These are phyloP conservation scores for Luffia ferchaultella DNA, from an alignment of 2,888 invertebrate species.

Conservation along the genomic window DNA sequence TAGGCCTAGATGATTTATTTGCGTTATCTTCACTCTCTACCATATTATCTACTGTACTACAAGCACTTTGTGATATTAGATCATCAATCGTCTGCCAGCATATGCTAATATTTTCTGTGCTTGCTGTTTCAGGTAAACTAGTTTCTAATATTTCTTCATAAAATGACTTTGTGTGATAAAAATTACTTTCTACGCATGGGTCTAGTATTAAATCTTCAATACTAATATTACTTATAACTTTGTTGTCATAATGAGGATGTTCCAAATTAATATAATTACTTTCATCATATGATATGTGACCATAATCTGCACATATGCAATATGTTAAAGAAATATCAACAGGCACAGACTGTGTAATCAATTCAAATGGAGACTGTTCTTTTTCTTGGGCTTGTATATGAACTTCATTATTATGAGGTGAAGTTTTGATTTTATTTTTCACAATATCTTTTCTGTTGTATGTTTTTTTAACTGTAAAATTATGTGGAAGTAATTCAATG, in stretches of 20 bases:
- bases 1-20: no score
- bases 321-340: slow-evolving; percentile 13
- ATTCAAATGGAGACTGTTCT: no score
- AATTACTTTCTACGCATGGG: neutral
- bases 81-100: neutral
- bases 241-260: slow-evolving; percentile 42
- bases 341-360: neutral
- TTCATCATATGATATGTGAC: slow-evolving; percentile 29
- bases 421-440: no score
- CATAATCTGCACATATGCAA: slow-evolving; percentile 47
- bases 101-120: neutral
- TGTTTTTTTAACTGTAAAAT: neutral
- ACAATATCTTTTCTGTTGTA: neutral
- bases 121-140: neutral
- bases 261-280: slow-evolving; percentile 24
- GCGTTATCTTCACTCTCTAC: no score
- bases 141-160: slow-evolving; percentile 15
- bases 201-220: slow-evolving; percentile 25
- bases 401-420: no score
- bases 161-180: slow-evolving; percentile 30
- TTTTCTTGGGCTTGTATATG: no score
- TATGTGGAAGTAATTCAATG: neutral
- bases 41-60: neutral
- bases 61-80: neutral
- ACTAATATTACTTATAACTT: slow-evolving; percentile 20